phyloP scores from a whole-genome alignment of 1,140 invertebrate genomes.

The Melanaphis sacchari region DNA sequence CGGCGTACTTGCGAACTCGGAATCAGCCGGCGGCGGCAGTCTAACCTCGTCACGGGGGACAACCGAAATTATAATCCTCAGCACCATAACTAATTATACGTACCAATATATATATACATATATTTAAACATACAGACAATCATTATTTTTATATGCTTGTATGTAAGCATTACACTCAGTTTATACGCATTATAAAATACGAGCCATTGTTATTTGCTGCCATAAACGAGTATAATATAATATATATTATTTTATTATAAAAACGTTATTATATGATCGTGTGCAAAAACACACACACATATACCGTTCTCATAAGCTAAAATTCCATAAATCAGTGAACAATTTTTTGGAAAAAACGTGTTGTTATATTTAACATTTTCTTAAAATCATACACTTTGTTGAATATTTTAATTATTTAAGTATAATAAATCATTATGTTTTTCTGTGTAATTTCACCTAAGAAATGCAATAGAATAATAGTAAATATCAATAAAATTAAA shows the following conservation, averaged over 20 bases:
- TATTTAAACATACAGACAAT: background rate
- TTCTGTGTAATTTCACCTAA: background rate
- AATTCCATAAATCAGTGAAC: no score
- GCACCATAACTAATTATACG: background rate
- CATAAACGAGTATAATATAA: background rate
- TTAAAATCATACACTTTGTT: background rate
- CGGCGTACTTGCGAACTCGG: background rate
- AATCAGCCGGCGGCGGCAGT: no score
- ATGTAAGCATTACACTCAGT: background rate
- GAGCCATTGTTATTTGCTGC: slow-evolving; percentile 24
- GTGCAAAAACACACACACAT: background rate
- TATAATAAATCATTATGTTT: background rate
- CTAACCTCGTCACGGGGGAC: background rate
- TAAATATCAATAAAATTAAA: background rate
- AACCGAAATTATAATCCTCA: background rate
- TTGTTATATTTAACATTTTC: background rate
- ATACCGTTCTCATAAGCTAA: background rate
- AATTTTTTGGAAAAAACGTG: background rate
- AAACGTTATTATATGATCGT: background rate
- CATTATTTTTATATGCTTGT: background rate
- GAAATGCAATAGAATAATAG: background rate
- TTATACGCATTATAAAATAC: background rate
- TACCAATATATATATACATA: no score
- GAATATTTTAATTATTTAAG: background rate
- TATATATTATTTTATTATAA: background rate